Evolutionary conservation across 2,888 invertebrate species (phyloP), one percentile per base, ranked within the genome.

Genomic region (Dione juno): DNA sequence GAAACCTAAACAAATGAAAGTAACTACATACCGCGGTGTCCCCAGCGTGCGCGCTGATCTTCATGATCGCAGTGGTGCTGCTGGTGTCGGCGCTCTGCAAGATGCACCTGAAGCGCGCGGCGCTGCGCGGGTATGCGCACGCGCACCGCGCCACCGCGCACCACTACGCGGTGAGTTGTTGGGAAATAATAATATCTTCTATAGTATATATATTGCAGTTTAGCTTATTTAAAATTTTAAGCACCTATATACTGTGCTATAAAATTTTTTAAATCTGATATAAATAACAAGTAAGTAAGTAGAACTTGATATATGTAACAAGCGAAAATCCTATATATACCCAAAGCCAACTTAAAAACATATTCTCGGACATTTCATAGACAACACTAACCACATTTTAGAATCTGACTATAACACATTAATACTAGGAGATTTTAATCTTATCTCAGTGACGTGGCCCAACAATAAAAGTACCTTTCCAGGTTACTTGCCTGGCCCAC

Each of bases 51-150:
- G 92, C 93, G 6, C 75, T 93, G 1, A 92, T 93, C 73, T 92
- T 93, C 86, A 90, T 93, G 90, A 87, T 93, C 64, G 91, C 93
- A 1, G 90, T 92, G 13, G 90, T 92, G n/a, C 76, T 93, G 68
- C 82, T 93, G 13, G 92, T 93, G 80, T 92, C 92, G 0, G 93
- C 93, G 13, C 84, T 93, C 9, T 93, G 93, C 82, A 90, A 91
- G 83, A 92, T 93, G 89, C 93, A 92, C 79, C 88, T 93, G 87
- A 93, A 93, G 81, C 78, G 93, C 0, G 88, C 90, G 1, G 89
- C 92, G 1, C 79, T 89, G n/a, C 76, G 89, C 0, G 83, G 82
- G 59, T 90, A 89, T 74, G 84, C 88, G 54, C 81, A 82, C 75
- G 87, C 86, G 11, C 85, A 86, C 75, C 71, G 84, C 0, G 82